phyloP scores from a whole-genome alignment of 2,888 invertebrate species.

The Dolichomitus sp. region DNA sequence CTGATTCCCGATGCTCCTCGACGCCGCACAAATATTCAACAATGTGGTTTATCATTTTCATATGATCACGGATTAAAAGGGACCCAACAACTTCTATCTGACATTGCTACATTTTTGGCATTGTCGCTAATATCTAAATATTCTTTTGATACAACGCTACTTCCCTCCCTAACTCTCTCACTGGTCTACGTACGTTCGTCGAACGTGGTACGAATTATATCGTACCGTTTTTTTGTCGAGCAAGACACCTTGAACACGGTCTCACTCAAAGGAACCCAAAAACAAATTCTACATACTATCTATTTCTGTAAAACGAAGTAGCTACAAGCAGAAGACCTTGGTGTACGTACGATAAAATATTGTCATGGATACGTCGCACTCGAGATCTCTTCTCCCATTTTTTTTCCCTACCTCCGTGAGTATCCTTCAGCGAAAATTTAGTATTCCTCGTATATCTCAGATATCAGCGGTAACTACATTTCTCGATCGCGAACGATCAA shows the following conservation, averaged over 20 bases:
- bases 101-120: constrained; percentile 45
- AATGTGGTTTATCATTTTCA: constrained; percentile 65
- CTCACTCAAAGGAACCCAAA: constrained; percentile 9
- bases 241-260: constrained; percentile 20
- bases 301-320: constrained; percentile 22
- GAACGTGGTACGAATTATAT: constrained; percentile 22
- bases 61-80: constrained; percentile 51
- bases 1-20: constrained; percentile 62
- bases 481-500: constrained; percentile 41
- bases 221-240: constrained; percentile 23
- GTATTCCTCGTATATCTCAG: constrained; percentile 31
- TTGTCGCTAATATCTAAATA: constrained; percentile 48
- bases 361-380: constrained; percentile 71
- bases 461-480: constrained; percentile 36
- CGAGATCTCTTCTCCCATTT: constrained; percentile 24
- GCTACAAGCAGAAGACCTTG: constrained; percentile 49
- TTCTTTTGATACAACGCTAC: constrained; percentile 41
- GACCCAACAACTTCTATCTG: constrained; percentile 65
- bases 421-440: constrained; percentile 29
- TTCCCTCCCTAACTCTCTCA: constrained; percentile 32
- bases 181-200: constrained; percentile 35
- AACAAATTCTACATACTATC: constrained; percentile 19
- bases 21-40: constrained; percentile 78
- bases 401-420: constrained; percentile 3
- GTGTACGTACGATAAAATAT: constrained; percentile 71